These are phyloP conservation scores for Mesocricetus auratus DNA, from an alignment of 2,113 vertebrate genomes.

Conservation along the genomic window DNA sequence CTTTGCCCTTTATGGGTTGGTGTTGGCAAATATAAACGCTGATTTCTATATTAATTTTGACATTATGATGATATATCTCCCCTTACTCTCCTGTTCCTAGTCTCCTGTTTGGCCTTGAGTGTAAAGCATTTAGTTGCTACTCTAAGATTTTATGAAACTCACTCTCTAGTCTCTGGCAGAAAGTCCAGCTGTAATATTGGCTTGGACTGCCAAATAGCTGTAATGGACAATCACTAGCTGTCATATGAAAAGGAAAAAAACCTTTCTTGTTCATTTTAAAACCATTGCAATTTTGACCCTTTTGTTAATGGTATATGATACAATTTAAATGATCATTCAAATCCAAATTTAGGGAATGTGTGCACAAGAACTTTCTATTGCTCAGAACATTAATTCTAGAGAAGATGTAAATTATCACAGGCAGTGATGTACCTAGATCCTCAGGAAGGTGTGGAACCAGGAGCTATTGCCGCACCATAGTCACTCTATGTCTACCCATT, in stretches of 20 bases:
- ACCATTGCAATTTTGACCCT: not conserved
- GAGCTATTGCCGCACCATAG: not conserved
- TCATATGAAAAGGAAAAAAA: not conserved
- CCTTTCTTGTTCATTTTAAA: not conserved
- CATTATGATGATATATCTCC: not conserved
- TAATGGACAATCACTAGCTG: not conserved
- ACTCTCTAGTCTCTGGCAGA: not conserved
- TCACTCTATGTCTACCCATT: not conserved
- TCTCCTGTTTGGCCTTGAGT: not conserved
- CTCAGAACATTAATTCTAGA: not conserved
- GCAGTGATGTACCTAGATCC: not conserved
- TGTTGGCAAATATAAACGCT: not conserved
- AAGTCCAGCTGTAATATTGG: constrained; percentile 8
- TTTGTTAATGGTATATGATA: not conserved
- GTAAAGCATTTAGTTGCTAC: constrained; percentile 30
- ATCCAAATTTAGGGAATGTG: not conserved
- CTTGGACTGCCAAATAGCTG: not conserved
- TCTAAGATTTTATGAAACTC: not conserved
- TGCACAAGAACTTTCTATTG: not conserved
- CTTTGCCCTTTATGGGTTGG: not conserved
- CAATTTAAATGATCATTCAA: constrained; percentile 15
- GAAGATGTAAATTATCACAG: not conserved
- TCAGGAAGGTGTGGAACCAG: not conserved
- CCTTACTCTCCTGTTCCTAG: not conserved
- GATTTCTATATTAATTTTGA: not conserved